Conservation (phyloP, 2,888 invertebrate species). For the Phalera bucephala region DNA sequence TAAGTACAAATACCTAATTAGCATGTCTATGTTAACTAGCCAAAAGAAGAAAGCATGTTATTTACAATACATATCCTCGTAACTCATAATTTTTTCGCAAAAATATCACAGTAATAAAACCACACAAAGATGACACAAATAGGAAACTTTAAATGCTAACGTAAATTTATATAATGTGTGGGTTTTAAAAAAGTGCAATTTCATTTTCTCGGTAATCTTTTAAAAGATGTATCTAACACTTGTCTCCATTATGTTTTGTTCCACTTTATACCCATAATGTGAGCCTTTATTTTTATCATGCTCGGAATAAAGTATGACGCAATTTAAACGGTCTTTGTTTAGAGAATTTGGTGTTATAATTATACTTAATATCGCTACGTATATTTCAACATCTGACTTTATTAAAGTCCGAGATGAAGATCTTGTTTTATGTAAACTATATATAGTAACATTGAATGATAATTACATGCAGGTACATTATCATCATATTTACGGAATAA, state of each 20-base stretch:
- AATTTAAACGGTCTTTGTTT: not conserved
- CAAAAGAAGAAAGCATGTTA: no score
- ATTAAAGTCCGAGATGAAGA: no score
- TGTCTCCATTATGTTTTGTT: not conserved
- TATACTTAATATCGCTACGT: not conserved
- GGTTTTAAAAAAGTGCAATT: constrained; percentile 3
- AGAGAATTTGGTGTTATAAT: not conserved
- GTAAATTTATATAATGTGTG: not conserved
- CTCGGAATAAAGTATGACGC: not conserved
- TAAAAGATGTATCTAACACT: constrained; percentile 3
- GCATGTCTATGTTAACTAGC: no score
- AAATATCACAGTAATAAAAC: no score
- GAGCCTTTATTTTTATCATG: constrained; percentile 3
- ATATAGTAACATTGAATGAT: no score
- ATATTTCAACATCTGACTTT: constrained; percentile 20
- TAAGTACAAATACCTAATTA: no score
- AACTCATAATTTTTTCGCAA: no score
- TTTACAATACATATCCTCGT: no score
- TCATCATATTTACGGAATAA: no score
- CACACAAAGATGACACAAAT: no score
- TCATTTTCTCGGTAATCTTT: constrained; percentile 9
- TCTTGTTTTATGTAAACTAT: no score
- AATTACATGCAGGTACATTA: no score
- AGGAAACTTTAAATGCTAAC: constrained; percentile 3
- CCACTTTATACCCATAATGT: not conserved